Evolutionary conservation across 1,140 invertebrate species (phyloP), one percentile per base, ranked within the genome.

Genomic region (Drosophila elegans): DNA sequence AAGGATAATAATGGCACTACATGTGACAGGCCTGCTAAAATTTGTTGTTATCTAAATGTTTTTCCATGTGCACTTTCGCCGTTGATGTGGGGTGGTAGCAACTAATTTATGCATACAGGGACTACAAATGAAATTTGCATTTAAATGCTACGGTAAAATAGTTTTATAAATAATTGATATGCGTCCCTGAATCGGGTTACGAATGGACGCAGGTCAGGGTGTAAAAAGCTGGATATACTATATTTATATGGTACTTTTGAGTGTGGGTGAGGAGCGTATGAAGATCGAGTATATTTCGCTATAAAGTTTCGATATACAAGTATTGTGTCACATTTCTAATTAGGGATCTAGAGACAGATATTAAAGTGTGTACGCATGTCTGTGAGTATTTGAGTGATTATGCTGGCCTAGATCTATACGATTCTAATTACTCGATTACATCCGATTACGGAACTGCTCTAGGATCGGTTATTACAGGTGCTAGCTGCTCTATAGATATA

Each of bases 81-180:
- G 52, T 25, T 73, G 46, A 51, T 62, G 38, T 67, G 64, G 59
- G 46, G 62, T n/a, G n/a, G 52, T 36, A 56, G 32, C 63, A 66
- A 82, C 83, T 85, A 85, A 85, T 85, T 85, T 85, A 85, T 85
- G 79, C 82, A 78, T 75, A 75, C 57, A 76, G 42, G 72, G 51
- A 84, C 80, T 83, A 84, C 72, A 85, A 85, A 78, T 82, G 59
- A 86, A 85, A 85, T 86, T 88, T 85, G 74, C 82, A 85, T 85
- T 74, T 85, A 88, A 82, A 88, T 88, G 83, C 78, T 74, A 82
- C 64, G 61, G 68, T 74, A 85, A 84, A 86, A 85, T 75, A 74
- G 68, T 85, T 81, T 78, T 82, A 85, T 81, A 88, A 85, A 85
- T 88, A 85, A 88, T 82, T 75, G 54, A 84, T 75, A 57, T 54